Conservation (phyloP, 2,888 invertebrate species). For the Congeria kusceri region DNA sequence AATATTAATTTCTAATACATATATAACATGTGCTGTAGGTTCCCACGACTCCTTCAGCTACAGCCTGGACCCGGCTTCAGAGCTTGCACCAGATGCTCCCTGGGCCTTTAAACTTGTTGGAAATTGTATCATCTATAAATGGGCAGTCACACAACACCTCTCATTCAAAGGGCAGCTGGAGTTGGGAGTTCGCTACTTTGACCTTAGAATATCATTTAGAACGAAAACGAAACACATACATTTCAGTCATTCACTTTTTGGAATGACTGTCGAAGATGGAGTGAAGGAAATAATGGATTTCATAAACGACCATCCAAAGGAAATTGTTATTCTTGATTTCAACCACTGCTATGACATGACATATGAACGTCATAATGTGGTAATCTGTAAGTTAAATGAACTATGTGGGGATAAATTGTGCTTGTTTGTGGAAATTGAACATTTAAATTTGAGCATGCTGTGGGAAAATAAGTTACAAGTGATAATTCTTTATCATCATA, state of each 20-base stretch:
- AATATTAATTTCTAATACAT: too few species aligned
- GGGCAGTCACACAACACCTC: slow-evolving; percentile 92
- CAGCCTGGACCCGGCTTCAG: slow-evolving; percentile 89
- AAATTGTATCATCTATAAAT: slow-evolving; percentile 89
- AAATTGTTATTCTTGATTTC: slow-evolving; percentile 92
- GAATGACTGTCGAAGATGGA: slow-evolving; percentile 89
- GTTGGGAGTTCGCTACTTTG: slow-evolving; percentile 93
- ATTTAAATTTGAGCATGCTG: slow-evolving; percentile 88
- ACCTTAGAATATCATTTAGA: slow-evolving; percentile 91
- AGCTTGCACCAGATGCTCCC: slow-evolving; percentile 92
- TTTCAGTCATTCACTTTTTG: slow-evolving; percentile 93
- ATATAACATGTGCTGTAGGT: too few species aligned
- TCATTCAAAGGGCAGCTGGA: slow-evolving; percentile 90
- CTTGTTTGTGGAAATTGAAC: slow-evolving; percentile 87
- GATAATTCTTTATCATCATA: slow-evolving; percentile 84
- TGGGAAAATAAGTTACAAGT: slow-evolving; percentile 87
- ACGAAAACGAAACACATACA: slow-evolving; percentile 87
- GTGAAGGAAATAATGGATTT: slow-evolving; percentile 90
- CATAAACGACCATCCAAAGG: slow-evolving; percentile 90
- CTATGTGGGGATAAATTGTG: slow-evolving; percentile 89
- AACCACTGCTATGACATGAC: slow-evolving; percentile 93
- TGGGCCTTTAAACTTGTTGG: slow-evolving; percentile 87
- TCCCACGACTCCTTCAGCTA: slow-evolving; percentile 95
- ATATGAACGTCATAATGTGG: slow-evolving; percentile 88
- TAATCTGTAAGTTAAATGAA: slow-evolving; percentile 88